phyloP scores from a whole-genome alignment of 1,140 invertebrate genomes.

The Drosophila kepulauana region DNA sequence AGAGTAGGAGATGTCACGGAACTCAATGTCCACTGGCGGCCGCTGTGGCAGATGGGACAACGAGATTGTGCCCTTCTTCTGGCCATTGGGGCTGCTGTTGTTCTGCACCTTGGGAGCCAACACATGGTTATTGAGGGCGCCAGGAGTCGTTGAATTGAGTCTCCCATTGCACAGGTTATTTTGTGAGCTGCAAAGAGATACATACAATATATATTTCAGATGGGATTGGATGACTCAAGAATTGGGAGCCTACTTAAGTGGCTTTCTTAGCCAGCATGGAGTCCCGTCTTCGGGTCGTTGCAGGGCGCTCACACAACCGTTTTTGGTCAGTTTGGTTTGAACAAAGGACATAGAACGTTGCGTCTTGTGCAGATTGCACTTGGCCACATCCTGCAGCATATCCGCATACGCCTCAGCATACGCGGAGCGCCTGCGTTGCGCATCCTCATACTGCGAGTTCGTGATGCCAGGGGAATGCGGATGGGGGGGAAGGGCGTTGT shows the following conservation, averaged over 20 bases:
- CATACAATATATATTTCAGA: background rate
- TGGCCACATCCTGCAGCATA: constrained; percentile 44
- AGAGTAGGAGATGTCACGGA: constrained; percentile 93
- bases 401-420: constrained; percentile 58
- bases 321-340: constrained; percentile 73
- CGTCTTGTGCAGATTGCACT: constrained; percentile 20
- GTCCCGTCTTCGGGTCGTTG: constrained; percentile 42
- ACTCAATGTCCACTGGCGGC: constrained; percentile 95
- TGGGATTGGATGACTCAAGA: background rate
- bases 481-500: background rate
- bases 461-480: background rate
- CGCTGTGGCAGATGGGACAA: constrained; percentile 92
- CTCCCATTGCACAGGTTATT: constrained; percentile 90
- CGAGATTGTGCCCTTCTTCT: constrained; percentile 87
- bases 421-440: constrained; percentile 41
- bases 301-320: constrained; percentile 67
- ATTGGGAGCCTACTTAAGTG: constrained; percentile 50
- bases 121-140: constrained; percentile 52
- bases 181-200: constrained; percentile 87
- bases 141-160: constrained; percentile 85
- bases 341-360: constrained; percentile 66
- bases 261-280: constrained; percentile 40
- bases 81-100: constrained; percentile 86
- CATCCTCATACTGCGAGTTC: background rate
- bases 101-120: constrained; percentile 89